phyloP scores from a whole-genome alignment of 2,113 vertebrate species.

The Gambusia affinis region DNA sequence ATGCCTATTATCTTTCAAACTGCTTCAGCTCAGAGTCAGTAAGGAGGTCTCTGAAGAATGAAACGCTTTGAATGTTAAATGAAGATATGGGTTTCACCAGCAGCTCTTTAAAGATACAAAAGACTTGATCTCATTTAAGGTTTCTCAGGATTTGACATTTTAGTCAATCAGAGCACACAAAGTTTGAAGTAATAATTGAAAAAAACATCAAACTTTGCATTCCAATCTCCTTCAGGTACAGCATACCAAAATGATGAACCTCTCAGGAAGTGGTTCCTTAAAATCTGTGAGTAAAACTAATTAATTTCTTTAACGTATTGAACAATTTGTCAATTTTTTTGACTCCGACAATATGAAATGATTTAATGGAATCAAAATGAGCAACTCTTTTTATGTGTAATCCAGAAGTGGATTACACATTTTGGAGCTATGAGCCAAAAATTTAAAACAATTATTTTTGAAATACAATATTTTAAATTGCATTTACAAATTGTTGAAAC shows the following conservation, averaged over 20 bases:
- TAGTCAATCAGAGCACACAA: constrained; percentile 6
- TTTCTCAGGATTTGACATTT: constrained; percentile 9
- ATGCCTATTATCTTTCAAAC: constrained; percentile 36
- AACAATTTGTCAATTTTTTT: background rate
- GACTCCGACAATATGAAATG: no score
- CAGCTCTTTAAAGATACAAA: constrained; percentile 13
- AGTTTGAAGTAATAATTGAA: background rate
- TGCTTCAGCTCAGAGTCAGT: constrained; percentile 18
- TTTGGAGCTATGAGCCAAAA: no score
- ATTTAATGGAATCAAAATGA: no score
- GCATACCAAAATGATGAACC: background rate
- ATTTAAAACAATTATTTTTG: no score
- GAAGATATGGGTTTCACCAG: constrained; percentile 30
- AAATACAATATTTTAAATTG: no score
- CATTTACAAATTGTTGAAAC: no score
- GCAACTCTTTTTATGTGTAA: no score
- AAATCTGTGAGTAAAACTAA: background rate
- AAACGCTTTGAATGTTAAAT: constrained; percentile 47
- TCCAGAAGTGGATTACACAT: no score
- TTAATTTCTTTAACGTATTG: background rate
- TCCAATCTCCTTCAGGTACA: background rate
- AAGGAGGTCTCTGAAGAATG: constrained; percentile 17
- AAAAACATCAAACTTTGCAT: background rate
- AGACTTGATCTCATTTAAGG: constrained; percentile 29
- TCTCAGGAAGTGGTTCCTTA: background rate